Percentiles rank a stretch among this genome's conserved stretches.
Conservation (phyloP, 2,113 vertebrate species). For the Delphinus delphis region DNA sequence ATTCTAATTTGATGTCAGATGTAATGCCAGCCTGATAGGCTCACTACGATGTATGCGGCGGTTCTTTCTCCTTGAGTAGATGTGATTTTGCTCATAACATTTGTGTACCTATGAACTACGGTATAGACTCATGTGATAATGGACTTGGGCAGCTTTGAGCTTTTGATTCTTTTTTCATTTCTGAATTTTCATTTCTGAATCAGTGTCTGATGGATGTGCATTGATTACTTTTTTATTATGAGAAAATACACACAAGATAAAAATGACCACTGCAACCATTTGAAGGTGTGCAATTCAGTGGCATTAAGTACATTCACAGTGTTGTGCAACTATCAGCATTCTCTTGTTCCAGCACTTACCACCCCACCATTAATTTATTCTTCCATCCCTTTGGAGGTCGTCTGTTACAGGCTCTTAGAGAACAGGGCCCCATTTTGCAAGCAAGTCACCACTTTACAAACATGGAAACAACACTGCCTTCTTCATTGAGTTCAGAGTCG, state of each 20-base stretch:
- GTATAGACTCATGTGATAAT: not conserved
- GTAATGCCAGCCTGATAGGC: not conserved
- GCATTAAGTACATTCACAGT: too few species aligned
- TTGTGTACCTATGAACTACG: not conserved
- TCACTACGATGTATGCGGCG: fast-evolving
- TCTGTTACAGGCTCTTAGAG: not conserved
- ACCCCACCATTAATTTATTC: not conserved
- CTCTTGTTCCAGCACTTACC: not conserved
- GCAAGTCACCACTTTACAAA: not conserved
- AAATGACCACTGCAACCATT: not conserved
- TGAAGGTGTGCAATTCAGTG: too few species aligned
- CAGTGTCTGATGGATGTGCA: not conserved
- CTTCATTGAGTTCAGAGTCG: not conserved
- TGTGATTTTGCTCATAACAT: not conserved
- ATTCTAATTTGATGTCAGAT: not conserved
- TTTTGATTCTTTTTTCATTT: not conserved
- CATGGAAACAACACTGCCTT: not conserved
- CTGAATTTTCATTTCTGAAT: not conserved
- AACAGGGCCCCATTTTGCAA: not conserved
- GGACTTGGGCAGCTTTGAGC: not conserved
- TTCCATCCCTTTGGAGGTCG: not conserved
- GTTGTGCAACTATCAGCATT: fast-evolving
- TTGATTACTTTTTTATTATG: not conserved
- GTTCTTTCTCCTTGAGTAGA: not conserved
- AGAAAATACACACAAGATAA: not conserved